Conservation (phyloP, 2,113 vertebrate genomes). For the Micronisus gabar region DNA sequence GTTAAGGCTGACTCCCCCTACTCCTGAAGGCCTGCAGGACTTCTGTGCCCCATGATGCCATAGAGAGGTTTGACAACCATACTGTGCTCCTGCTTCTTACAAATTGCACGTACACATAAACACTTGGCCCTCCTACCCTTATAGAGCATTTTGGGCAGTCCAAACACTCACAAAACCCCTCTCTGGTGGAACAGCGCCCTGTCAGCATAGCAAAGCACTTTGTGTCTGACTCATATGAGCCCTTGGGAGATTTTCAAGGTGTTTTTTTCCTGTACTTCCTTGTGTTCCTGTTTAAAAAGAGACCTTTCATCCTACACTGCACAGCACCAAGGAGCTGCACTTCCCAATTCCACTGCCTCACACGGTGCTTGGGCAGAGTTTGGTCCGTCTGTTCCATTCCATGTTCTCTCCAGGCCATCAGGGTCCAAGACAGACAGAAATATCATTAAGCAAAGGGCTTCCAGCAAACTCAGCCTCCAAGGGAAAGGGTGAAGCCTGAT, state of each 20-base stretch:
- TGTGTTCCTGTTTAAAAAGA: not conserved
- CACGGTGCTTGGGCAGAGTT: not conserved
- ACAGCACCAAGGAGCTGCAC: not conserved
- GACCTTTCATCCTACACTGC: not conserved
- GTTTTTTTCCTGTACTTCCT: not conserved
- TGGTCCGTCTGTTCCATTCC: not conserved
- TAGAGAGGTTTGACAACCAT: not conserved
- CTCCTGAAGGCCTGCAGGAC: not conserved
- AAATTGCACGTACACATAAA: rapidly evolving
- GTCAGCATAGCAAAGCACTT: not conserved
- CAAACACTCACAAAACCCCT: not conserved
- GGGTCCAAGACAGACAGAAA: not conserved
- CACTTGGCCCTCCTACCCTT: not conserved
- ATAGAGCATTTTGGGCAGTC: not conserved
- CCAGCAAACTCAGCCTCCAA: not conserved
- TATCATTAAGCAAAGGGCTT: not conserved
- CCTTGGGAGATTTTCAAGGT: not conserved
- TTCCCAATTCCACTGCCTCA: not conserved
- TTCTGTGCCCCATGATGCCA: not conserved
- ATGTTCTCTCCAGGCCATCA: not conserved
- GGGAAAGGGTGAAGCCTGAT: not conserved
- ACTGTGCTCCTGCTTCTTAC: not conserved
- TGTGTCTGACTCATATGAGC: not conserved
- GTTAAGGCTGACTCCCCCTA: not conserved
- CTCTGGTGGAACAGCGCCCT: not conserved